These are phyloP conservation scores for Thaumetopoea pityocampa DNA, from an alignment of 1,140 invertebrate species.

Conservation along the genomic window DNA sequence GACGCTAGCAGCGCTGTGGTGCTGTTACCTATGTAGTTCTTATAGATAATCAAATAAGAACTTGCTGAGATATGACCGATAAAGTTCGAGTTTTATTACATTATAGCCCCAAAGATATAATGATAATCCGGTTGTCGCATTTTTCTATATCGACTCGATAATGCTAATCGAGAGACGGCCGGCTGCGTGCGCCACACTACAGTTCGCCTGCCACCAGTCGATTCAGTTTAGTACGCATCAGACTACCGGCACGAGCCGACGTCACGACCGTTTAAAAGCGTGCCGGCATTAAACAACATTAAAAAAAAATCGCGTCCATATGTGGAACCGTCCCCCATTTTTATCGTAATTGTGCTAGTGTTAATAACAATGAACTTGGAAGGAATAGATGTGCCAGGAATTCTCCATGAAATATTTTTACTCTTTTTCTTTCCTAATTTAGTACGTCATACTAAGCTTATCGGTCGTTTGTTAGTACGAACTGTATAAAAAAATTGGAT, in stretches of 20 bases:
- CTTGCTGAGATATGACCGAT: background rate
- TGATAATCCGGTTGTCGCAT: constrained; percentile 19
- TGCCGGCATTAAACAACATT: constrained; percentile 39
- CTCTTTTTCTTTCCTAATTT: constrained; percentile 9
- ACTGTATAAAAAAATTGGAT: constrained; percentile 25
- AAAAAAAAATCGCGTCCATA: constrained; percentile 26
- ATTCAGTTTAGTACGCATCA: constrained; percentile 57
- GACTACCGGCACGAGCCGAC: constrained; percentile 31
- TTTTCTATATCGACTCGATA: constrained; percentile 54
- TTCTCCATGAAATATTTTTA: constrained; percentile 14
- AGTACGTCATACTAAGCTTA: constrained; percentile 9
- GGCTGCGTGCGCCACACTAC: constrained; percentile 57
- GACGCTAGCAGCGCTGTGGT: too few species aligned
- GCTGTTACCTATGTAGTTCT: too few species aligned
- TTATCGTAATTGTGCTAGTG: constrained; percentile 20
- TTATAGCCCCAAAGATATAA: constrained; percentile 2
- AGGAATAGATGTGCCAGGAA: constrained; percentile 11
- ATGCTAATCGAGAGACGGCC: constrained; percentile 36
- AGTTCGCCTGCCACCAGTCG: constrained; percentile 34
- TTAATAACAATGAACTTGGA: constrained; percentile 21
- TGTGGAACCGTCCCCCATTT: constrained; percentile 24
- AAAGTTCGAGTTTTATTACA: constrained; percentile 2
- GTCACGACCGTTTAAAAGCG: constrained; percentile 23
- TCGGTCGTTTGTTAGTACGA: constrained; percentile 16
- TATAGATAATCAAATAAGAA: background rate